A percentile compares a stretch with the other conserved stretches of the same genome.
phyloP scores from a whole-genome alignment of 2,888 invertebrate species.

The Diarsia dahlii region DNA sequence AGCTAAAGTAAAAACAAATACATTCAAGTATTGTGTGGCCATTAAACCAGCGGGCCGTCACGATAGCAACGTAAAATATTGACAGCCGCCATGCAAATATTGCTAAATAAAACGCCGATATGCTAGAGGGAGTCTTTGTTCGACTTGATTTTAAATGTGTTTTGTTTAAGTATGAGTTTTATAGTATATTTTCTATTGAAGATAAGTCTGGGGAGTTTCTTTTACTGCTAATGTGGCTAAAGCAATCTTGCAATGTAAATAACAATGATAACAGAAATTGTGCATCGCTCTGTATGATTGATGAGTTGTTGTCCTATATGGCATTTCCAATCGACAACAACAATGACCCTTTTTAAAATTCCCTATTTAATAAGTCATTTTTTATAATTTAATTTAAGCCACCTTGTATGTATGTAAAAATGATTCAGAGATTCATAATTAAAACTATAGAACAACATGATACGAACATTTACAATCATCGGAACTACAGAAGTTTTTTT shows the following conservation, averaged over 20 bases:
- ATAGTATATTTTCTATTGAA: neutral
- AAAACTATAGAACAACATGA: neutral
- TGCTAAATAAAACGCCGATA: slow-evolving; percentile 67
- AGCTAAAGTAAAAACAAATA: slow-evolving; percentile 55
- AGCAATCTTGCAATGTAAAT: neutral
- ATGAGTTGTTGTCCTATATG: neutral
- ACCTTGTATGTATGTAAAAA: no score
- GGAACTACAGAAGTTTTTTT: neutral
- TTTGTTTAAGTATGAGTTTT: slow-evolving; percentile 23
- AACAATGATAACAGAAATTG: neutral
- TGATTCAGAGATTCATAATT: neutral
- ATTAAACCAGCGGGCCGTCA: slow-evolving; percentile 71
- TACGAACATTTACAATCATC: neutral
- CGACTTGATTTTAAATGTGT: slow-evolving; percentile 34
- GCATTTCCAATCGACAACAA: neutral
- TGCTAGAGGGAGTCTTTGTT: slow-evolving; percentile 48
- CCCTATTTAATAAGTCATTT: no score
- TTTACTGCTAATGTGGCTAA: no score
- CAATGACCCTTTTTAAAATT: no score
- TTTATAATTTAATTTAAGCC: no score
- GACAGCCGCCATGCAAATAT: slow-evolving; percentile 72
- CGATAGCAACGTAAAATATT: slow-evolving; percentile 81
- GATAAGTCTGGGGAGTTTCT: neutral
- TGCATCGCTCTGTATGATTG: neutral
- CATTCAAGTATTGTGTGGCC: slow-evolving; percentile 59